Evolutionary conservation across 2,888 invertebrate genomes (phyloP).

Genomic region (Diabrotica balteata): DNA sequence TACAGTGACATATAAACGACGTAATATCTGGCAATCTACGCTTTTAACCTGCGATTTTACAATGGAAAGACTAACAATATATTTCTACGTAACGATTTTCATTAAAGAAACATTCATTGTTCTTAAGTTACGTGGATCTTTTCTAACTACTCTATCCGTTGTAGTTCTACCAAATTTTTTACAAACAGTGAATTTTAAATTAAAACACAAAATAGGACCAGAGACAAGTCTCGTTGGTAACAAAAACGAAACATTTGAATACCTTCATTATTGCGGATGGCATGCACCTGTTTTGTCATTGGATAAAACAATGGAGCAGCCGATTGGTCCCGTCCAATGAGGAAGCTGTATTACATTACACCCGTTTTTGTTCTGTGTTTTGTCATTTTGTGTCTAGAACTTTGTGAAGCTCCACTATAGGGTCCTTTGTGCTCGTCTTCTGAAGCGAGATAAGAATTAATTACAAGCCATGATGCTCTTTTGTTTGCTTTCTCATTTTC

Average conservation of each 20-base stretch:
- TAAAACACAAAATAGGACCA: slow-evolving; percentile 6
- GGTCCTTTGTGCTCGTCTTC: slow-evolving; percentile 57
- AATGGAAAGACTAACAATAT: too few species aligned
- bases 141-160: too few species aligned
- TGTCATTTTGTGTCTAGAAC: slow-evolving; percentile 61
- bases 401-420: slow-evolving; percentile 57
- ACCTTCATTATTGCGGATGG: slow-evolving; percentile 32
- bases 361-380: slow-evolving; percentile 60
- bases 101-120: too few species aligned
- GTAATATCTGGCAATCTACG: too few species aligned
- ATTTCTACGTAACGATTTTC: too few species aligned
- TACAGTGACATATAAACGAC: too few species aligned
- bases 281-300: slow-evolving; percentile 57
- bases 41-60: too few species aligned
- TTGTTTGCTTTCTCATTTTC: slow-evolving; percentile 59
- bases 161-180: too few species aligned
- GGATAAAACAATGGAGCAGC: slow-evolving; percentile 56
- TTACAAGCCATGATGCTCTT: slow-evolving; percentile 60
- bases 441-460: slow-evolving; percentile 64
- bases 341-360: slow-evolving; percentile 59
- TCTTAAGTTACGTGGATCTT: too few species aligned
- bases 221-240: slow-evolving; percentile 23
- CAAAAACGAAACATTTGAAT: slow-evolving; percentile 32
- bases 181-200: too few species aligned
- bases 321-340: slow-evolving; percentile 59